Evolutionary conservation across 2,888 invertebrate species (phyloP).

Genomic region (Harpagoxenus sublaevis): DNA sequence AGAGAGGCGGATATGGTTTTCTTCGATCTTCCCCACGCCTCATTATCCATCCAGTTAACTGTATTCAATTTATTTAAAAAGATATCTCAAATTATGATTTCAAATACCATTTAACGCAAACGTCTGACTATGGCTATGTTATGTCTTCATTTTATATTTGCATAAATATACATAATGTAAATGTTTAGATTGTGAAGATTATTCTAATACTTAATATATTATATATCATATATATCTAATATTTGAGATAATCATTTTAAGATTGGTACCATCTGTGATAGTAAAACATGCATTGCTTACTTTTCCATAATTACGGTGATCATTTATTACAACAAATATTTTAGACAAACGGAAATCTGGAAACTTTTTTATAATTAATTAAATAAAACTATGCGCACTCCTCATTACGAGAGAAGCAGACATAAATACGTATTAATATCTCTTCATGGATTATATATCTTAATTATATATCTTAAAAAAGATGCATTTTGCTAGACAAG

Average conservation of each 20-base stretch:
- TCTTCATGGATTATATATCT: not conserved
- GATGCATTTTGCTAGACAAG: not conserved
- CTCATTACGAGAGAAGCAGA: not conserved
- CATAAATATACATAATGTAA: not conserved
- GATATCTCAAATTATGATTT: not conserved
- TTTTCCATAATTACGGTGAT: not conserved
- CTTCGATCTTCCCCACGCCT: conserved; percentile 11
- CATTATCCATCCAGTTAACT: conserved; percentile 25
- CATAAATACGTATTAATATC: not conserved
- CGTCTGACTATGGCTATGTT: not conserved
- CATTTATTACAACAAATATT: not conserved
- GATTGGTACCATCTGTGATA: not conserved
- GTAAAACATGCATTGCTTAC: not conserved
- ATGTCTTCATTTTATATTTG: not conserved
- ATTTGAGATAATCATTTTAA: not conserved
- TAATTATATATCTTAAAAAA: too few species aligned
- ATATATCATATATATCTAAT: not conserved
- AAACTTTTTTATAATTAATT: not conserved
- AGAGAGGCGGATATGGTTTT: conserved; percentile 68
- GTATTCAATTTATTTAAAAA: conserved; percentile 9
- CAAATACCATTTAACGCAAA: not conserved
- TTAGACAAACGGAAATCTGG: not conserved
- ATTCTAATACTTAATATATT: not conserved
- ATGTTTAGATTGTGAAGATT: not conserved
- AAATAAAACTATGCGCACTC: not conserved